Percentiles rank a stretch among this genome's conserved stretches.
These are phyloP conservation scores for Philypnodon macrostomus DNA, from an alignment of 2,797 vertebrate genomes.

Conservation along the genomic window DNA sequence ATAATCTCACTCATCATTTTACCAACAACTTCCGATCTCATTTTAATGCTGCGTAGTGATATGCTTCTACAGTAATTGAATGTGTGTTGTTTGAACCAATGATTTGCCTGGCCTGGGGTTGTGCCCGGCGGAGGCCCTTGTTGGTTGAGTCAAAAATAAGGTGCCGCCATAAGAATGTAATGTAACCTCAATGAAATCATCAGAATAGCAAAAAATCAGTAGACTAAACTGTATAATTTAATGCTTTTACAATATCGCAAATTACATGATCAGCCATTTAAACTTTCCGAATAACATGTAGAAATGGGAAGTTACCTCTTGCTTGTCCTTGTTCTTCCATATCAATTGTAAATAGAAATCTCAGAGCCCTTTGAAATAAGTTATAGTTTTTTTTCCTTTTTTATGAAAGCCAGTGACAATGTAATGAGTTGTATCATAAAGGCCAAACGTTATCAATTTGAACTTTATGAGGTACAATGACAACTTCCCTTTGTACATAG, in stretches of 20 bases:
- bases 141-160: slow-evolving; percentile 34
- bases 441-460: slow-evolving; percentile 53
- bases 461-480: slow-evolving; percentile 51
- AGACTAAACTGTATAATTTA: slow-evolving; percentile 42
- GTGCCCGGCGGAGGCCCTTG: slow-evolving; percentile 30
- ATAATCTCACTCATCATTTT: slow-evolving; percentile 71
- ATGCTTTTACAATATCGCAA: slow-evolving; percentile 43
- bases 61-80: slow-evolving; percentile 53
- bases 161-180: slow-evolving; percentile 46
- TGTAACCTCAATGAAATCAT: slow-evolving; percentile 69
- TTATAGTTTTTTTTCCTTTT: too few relatives aligned
- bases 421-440: slow-evolving; percentile 44
- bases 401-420: slow-evolving; percentile 38
- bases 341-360: slow-evolving; percentile 74
- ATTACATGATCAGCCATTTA: slow-evolving; percentile 63
- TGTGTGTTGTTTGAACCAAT: slow-evolving; percentile 66
- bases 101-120: slow-evolving; percentile 42
- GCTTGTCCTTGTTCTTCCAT: slow-evolving; percentile 50
- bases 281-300: slow-evolving; percentile 60
- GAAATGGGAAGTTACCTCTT: slow-evolving; percentile 61
- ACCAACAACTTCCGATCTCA: slow-evolving; percentile 60
- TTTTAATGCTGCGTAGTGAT: slow-evolving; percentile 44
- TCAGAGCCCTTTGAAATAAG: slow-evolving; percentile 59
- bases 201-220: slow-evolving; percentile 53
- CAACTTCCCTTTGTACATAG: slow-evolving; percentile 58